A percentile compares a stretch with the other conserved stretches of the same genome.
phyloP scores from a whole-genome alignment of 2,797 vertebrate genomes.

The Sciurus vulgaris region DNA sequence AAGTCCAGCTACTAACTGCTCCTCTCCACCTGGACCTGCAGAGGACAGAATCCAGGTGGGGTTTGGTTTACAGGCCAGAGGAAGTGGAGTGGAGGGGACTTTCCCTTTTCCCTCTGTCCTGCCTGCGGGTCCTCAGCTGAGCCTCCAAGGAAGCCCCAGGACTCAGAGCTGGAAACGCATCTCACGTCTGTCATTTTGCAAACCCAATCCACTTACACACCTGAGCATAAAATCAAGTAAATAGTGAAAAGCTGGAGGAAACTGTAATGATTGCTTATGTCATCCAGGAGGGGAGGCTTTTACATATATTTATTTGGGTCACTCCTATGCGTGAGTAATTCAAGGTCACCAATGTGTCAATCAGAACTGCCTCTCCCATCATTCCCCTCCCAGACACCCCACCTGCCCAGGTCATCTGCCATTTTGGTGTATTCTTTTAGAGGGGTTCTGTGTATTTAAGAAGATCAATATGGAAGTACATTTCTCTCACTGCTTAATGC shows the following conservation, averaged over 20 bases:
- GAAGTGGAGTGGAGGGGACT: background rate
- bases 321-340: background rate
- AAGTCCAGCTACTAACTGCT: background rate
- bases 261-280: background rate
- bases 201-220: background rate
- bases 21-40: fast-evolving
- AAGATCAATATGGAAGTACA: background rate
- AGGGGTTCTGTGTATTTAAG: background rate
- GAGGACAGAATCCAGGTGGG: fast-evolving
- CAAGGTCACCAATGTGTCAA: background rate
- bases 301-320: background rate
- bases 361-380: background rate
- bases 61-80: background rate
- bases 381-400: background rate
- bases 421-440: background rate
- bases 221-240: background rate
- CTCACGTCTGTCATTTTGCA: no score
- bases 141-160: background rate
- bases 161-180: background rate
- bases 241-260: background rate
- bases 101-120: background rate
- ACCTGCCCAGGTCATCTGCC: background rate
- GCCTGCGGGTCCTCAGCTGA: background rate
- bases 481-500: fast-evolving
- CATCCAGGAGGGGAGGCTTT: background rate